Conservation (phyloP, 2,113 vertebrate genomes). For the Eubucco bourcierii region DNA sequence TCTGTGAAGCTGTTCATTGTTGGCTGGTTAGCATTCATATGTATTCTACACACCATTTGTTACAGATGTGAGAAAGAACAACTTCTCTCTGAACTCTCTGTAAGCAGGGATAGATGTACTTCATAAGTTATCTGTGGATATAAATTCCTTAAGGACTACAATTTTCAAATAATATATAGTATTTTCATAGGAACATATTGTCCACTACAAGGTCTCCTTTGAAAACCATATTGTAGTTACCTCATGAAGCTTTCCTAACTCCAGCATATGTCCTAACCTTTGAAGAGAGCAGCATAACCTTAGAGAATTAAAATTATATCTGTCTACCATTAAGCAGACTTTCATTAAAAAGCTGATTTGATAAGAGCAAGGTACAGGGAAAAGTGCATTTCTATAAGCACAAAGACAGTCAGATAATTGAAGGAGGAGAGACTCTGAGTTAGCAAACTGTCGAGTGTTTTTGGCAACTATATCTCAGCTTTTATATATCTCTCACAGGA, state of each 20-base stretch:
- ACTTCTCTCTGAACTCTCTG: not conserved
- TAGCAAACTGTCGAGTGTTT: not conserved
- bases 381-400: conserved; percentile 7
- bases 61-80: not conserved
- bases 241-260: conserved; percentile 39
- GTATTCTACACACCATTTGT: not conserved
- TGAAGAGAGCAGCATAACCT: conserved; percentile 65
- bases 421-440: not conserved
- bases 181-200: conserved; percentile 18
- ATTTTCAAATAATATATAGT: not conserved
- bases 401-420: not conserved
- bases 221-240: conserved; percentile 15
- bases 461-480: not conserved
- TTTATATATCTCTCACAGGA: too few species aligned
- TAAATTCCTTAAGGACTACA: not conserved
- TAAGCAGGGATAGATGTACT: not conserved
- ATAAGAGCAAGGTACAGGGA: conserved; percentile 29
- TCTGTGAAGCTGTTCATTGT: not conserved
- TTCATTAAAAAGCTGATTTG: not conserved
- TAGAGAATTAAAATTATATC: conserved; percentile 38
- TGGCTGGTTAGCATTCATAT: not conserved
- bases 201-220: conserved; percentile 35
- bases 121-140: not conserved
- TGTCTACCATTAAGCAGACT: conserved; percentile 56
- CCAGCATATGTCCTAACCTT: conserved; percentile 51